A percentile compares a stretch with the other conserved stretches of the same genome.
These are phyloP conservation scores for Nebria ingens DNA, from an alignment of 1,140 invertebrate species.

Conservation along the genomic window DNA sequence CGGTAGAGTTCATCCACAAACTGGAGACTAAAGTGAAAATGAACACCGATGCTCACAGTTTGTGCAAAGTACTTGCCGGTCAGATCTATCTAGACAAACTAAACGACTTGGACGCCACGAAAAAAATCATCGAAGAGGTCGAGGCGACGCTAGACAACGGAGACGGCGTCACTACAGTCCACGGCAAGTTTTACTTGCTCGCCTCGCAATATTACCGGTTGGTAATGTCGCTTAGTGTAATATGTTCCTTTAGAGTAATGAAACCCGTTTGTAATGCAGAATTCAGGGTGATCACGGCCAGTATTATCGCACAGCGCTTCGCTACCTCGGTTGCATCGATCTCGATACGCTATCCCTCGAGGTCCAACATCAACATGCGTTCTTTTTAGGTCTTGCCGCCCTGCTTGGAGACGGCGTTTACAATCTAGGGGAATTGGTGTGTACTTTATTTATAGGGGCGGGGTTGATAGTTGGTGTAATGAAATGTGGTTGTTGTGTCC, in stretches of 20 bases:
- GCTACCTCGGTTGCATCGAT: conserved; percentile 89
- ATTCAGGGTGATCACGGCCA: conserved; percentile 79
- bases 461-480: too few species aligned
- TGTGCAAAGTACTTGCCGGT: conserved; percentile 72
- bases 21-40: conserved; percentile 80
- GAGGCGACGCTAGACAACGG: conserved; percentile 77
- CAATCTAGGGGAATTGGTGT: conserved; percentile 90
- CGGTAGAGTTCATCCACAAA: conserved; percentile 76
- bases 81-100: conserved; percentile 74
- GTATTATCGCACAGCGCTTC: conserved; percentile 91
- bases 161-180: conserved; percentile 86
- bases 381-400: conserved; percentile 86
- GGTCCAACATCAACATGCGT: conserved; percentile 74
- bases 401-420: conserved; percentile 92
- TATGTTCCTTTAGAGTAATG: conserved; percentile 48
- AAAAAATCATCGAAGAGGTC: conserved; percentile 85
- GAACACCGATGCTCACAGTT: conserved; percentile 73
- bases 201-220: conserved; percentile 81
- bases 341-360: conserved; percentile 52
- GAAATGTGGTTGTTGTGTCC: conserved; percentile 17
- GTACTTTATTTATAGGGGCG: conserved; percentile 23
- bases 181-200: conserved; percentile 90
- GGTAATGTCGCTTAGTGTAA: conserved; percentile 14
- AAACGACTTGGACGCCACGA: conserved; percentile 70
- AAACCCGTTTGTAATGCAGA: conserved; percentile 51